Percentiles rank a stretch among this genome's conserved stretches.
Conservation (phyloP, 2,797 vertebrate species). For the Syngnathus acus region DNA sequence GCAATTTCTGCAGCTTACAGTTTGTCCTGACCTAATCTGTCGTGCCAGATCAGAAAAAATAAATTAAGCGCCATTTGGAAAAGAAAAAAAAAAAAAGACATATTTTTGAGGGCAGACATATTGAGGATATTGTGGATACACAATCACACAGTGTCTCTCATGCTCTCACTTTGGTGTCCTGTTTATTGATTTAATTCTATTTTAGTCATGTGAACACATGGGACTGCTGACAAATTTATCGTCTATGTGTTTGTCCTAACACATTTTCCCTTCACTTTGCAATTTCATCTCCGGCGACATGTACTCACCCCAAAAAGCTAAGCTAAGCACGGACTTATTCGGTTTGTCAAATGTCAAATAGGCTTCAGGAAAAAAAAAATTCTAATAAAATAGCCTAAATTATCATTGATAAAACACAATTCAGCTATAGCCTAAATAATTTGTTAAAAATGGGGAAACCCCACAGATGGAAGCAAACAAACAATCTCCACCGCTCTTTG, state of each 20-base stretch:
- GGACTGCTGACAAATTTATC: slow-evolving; percentile 12
- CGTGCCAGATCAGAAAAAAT: slow-evolving; percentile 59
- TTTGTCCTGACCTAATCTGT: slow-evolving; percentile 62
- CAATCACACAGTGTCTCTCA: slow-evolving; percentile 10
- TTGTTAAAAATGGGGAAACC: slow-evolving; percentile 38
- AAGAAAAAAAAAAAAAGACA: slow-evolving; percentile 25
- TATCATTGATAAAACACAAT: slow-evolving; percentile 13
- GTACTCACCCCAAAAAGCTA: neutral
- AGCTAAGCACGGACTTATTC: neutral
- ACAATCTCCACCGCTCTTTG: slow-evolving; percentile 50
- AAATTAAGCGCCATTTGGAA: slow-evolving; percentile 58
- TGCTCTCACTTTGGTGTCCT: slow-evolving; percentile 10
- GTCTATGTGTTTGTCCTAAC: neutral
- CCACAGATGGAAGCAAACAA: slow-evolving; percentile 48
- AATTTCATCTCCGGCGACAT: neutral
- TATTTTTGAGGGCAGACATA: slow-evolving; percentile 49
- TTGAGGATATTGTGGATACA: slow-evolving; percentile 30
- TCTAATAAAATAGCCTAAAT: neutral
- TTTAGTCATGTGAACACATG: slow-evolving; percentile 17
- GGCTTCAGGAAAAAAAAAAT: neutral
- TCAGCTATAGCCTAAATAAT: slow-evolving; percentile 42
- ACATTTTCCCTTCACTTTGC: neutral
- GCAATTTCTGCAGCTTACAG: slow-evolving; percentile 68
- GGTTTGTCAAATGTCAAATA: neutral
- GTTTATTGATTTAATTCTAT: slow-evolving; percentile 27